Evolutionary conservation across 2,888 invertebrate species (phyloP).

Genomic region (Hydraecia micacea): DNA sequence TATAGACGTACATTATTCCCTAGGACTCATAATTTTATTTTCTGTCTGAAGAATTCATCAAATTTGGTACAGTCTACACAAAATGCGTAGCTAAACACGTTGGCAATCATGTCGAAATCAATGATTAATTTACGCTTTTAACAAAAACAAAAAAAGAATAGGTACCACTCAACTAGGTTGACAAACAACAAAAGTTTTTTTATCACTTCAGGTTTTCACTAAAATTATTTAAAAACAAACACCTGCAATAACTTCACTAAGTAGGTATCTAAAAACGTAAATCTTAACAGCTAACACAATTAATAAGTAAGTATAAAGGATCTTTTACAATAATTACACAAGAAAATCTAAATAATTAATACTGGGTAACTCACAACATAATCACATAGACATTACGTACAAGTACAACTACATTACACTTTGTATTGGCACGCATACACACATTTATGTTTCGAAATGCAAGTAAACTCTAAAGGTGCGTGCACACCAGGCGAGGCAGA

Average conservation of each 20-base stretch:
- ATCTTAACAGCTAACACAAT: constrained; percentile 42
- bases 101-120: background rate
- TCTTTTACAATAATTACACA: constrained; percentile 27
- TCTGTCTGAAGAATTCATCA: background rate
- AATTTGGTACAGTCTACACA: background rate
- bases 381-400: constrained; percentile 51
- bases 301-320: constrained; percentile 46
- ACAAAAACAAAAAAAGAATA: background rate
- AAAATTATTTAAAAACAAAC: constrained; percentile 11
- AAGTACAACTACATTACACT: constrained; percentile 40
- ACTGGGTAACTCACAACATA: constrained; percentile 64
- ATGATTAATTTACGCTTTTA: background rate
- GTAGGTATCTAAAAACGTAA: constrained; percentile 9
- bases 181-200: constrained; percentile 17
- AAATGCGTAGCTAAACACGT: background rate
- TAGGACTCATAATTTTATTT: background rate
- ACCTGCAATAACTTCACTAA: background rate
- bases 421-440: constrained; percentile 55
- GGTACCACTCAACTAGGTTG: constrained; percentile 5
- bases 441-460: constrained; percentile 29
- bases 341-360: constrained; percentile 51
- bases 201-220: constrained; percentile 19
- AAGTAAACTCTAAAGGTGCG: constrained; percentile 30
- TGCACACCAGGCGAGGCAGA: background rate
- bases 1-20: background rate